Evolutionary conservation across 2,113 vertebrate species (phyloP), one percentile per base, ranked within the genome.

Genomic region (Epinephelus cyanopodus): DNA sequence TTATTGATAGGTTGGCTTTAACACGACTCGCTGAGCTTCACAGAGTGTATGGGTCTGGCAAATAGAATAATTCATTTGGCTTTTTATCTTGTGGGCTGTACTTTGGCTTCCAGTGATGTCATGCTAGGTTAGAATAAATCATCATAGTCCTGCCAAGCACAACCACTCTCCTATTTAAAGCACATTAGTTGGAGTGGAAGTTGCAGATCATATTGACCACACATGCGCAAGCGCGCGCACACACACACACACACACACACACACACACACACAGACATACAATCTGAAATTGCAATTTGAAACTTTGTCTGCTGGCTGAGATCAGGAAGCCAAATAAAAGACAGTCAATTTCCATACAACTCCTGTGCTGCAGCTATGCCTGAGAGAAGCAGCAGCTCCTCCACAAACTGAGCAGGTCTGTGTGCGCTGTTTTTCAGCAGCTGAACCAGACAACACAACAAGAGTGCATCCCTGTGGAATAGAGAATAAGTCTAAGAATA

Each of bases 41-140:
- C 77, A 68, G 21, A 45, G 6, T 42, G 14, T 29, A 50, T 81
- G 66, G 76, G 60, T 86, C 79, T 81, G 52, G 23, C 42, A 58
- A 62, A 83, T 71, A 78, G 79, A 90, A 89, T 77, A 74, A 92
- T 90, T 91, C 62, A 89, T 90, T 86, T 85, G 74, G 54, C 62
- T 74, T 65, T 75, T 79, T 71, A 74, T 74, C 29, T 81, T 10
- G 8, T 68, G 39, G 54, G 29, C 76, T 83, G 52, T 19, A 45
- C 57, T 72, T 78, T 62, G 84, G 29, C 74, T 81, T 65, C 67
- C 61, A 62, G 62, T 88, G 79, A 91, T 85, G 84, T 90, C 86
- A 92, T 73, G 63, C 70, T 54, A 74, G 12, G 63, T 72, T 52
- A 58, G 58, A 74, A 88, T 91, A 89, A 92, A 92, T 93, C 89